These are phyloP conservation scores for Aurelia sp. DNA, from an alignment of 30 jellyfish, hydroid and myxozoan genomes.

Conservation along the genomic window DNA sequence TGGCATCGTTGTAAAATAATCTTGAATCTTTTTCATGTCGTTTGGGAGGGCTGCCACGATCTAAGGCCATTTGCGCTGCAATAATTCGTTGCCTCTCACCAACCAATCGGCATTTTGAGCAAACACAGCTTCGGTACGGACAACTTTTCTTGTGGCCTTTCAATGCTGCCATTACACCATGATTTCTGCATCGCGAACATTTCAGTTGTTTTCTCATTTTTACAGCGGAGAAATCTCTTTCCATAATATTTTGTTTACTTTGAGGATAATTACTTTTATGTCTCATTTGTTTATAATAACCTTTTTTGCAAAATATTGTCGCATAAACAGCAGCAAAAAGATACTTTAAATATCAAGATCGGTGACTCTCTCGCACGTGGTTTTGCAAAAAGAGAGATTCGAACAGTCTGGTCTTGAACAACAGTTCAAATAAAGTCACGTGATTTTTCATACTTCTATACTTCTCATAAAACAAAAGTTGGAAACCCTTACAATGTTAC, in stretches of 20 bases:
- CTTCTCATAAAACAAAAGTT: not conserved
- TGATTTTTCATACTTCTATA: not conserved
- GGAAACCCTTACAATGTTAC: slow-evolving; percentile 9
- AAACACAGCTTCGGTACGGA: slow-evolving; percentile 62
- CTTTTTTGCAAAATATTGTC: not conserved
- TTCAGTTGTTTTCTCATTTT: slow-evolving; percentile 52
- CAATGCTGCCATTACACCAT: slow-evolving; percentile 44
- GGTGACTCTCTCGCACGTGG: too few relatives aligned
- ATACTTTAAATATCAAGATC: too few relatives aligned
- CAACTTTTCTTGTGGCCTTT: slow-evolving; percentile 69
- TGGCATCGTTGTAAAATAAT: not conserved
- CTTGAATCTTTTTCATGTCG: not conserved
- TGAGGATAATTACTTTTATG: slow-evolving; percentile 39
- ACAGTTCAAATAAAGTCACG: slow-evolving; percentile 3
- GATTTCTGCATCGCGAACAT: slow-evolving; percentile 70
- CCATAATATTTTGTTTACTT: slow-evolving; percentile 1
- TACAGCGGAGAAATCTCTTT: slow-evolving; percentile 33
- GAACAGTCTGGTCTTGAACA: too few relatives aligned
- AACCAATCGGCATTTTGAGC: slow-evolving; percentile 62
- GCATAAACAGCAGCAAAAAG: not conserved
- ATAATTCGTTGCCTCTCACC: slow-evolving; percentile 50
- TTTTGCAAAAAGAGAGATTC: too few relatives aligned
- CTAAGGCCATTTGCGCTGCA: slow-evolving; percentile 61
- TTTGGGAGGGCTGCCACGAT: slow-evolving; percentile 19
- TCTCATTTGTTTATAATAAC: slow-evolving; percentile 20